Evolutionary conservation across 1,140 invertebrate species (phyloP).

Genomic region (Ptiloglossa arizonensis): DNA sequence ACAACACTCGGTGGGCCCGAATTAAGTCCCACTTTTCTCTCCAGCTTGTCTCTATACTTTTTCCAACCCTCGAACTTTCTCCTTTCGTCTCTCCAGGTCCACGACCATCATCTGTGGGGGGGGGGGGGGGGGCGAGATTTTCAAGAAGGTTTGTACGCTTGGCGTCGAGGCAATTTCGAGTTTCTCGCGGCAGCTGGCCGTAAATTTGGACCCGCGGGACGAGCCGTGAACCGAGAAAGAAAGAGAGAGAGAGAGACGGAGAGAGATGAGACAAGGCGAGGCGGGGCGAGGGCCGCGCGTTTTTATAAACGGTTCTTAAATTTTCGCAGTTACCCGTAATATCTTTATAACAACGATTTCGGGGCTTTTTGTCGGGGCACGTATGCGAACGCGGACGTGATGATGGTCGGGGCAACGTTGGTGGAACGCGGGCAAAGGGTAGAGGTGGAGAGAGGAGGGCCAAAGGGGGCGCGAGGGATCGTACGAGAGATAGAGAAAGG

Average conservation of each 20-base stretch:
- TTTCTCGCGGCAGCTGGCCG: conserved; percentile 48
- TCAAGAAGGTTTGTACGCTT: too few species aligned
- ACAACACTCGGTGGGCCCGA: too few species aligned
- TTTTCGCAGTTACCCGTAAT: conserved; percentile 53
- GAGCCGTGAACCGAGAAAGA: not conserved
- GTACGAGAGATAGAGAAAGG: not conserved
- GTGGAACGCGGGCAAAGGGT: conserved; percentile 12
- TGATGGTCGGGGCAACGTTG: not conserved
- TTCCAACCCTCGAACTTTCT: too few species aligned
- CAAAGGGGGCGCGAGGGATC: conserved; percentile 62
- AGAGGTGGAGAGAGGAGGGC: conserved; percentile 46
- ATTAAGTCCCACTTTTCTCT: too few species aligned
- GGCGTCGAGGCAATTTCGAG: conserved; percentile 34
- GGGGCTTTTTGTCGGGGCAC: conserved; percentile 47
- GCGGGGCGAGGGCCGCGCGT: conserved; percentile 4
- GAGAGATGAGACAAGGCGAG: not conserved
- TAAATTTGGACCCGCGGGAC: conserved; percentile 39
- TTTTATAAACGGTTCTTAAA: conserved; percentile 43
- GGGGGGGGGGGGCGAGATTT: too few species aligned
- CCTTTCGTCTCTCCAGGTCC: not conserved
- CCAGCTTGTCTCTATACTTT: too few species aligned
- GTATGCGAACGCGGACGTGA: conserved; percentile 37
- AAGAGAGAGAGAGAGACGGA: not conserved
- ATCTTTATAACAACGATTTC: conserved; percentile 61
- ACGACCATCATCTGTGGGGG: too few species aligned